phyloP scores from a whole-genome alignment of 2,888 invertebrate genomes.

The Rhamphomyia laevipes region DNA sequence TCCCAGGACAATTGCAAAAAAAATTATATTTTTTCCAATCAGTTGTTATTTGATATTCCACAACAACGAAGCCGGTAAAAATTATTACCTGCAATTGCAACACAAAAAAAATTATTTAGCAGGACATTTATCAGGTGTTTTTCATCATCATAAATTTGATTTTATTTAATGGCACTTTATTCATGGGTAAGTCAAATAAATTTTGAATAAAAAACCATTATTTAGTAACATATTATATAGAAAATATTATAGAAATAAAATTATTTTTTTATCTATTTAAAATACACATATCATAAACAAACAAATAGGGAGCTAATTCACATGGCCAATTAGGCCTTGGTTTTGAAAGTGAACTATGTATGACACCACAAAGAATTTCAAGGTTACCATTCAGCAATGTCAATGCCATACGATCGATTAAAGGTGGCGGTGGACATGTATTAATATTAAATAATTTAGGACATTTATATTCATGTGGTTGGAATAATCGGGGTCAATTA shows the following conservation, averaged over 20 bases:
- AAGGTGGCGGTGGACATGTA: conserved; percentile 69
- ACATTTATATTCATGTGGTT: conserved; percentile 58
- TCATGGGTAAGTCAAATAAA: not conserved
- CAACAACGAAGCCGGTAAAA: too few relatives aligned
- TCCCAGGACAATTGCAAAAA: too few relatives aligned
- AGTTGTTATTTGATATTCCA: too few relatives aligned
- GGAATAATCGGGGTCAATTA: conserved; percentile 64
- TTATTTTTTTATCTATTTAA: too few relatives aligned
- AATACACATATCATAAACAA: not conserved
- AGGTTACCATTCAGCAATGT: conserved; percentile 25
- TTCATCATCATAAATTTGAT: not conserved
- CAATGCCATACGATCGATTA: conserved; percentile 47
- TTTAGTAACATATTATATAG: too few relatives aligned
- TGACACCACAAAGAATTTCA: conserved; percentile 40
- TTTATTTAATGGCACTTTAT: not conserved
- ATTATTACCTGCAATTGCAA: too few relatives aligned
- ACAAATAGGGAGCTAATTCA: conserved; percentile 68
- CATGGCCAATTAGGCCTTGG: conserved; percentile 69
- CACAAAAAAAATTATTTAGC: too few relatives aligned
- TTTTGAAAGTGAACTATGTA: conserved; percentile 51
- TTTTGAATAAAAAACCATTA: not conserved
- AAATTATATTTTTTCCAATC: too few relatives aligned
- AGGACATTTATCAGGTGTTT: not conserved
- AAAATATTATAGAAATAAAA: too few relatives aligned
- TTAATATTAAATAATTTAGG: conserved; percentile 54